Conservation (phyloP, 2,113 vertebrate genomes). For the Marmota flaviventris region DNA sequence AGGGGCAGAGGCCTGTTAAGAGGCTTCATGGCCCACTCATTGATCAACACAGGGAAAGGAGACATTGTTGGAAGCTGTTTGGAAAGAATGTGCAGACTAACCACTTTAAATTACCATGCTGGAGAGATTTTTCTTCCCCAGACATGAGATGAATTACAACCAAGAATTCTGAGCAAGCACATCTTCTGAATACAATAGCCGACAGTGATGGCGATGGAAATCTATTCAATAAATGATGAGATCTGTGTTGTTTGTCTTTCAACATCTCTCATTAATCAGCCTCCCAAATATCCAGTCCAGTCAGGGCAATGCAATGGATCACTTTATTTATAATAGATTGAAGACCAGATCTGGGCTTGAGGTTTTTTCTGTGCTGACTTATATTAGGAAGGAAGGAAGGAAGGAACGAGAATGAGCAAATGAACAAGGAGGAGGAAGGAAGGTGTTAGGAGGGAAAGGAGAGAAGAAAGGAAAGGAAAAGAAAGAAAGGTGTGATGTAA, state of each 20-base stretch:
- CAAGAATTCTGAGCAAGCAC: slow-evolving; percentile 82
- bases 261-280: not conserved
- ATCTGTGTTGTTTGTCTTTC: not conserved
- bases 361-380: not conserved
- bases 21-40: slow-evolving; percentile 60
- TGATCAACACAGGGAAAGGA: slow-evolving; percentile 74
- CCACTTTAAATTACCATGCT: slow-evolving; percentile 81
- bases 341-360: slow-evolving; percentile 48
- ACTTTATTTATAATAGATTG: slow-evolving; percentile 50
- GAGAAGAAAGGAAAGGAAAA: not conserved
- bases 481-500: not conserved
- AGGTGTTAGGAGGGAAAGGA: not conserved
- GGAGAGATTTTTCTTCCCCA: slow-evolving; percentile 82
- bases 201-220: not conserved
- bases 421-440: no score
- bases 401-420: no score
- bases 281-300: slow-evolving; percentile 14
- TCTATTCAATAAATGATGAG: not conserved
- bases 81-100: slow-evolving; percentile 76
- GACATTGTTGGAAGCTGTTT: slow-evolving; percentile 78
- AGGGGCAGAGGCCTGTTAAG: slow-evolving; percentile 57
- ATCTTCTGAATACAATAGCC: slow-evolving; percentile 73
- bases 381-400: not conserved
- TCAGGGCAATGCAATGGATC: not conserved
- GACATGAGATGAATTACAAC: slow-evolving; percentile 83